phyloP scores from a whole-genome alignment of 2,888 invertebrate genomes.

The Hydraecia micacea region DNA sequence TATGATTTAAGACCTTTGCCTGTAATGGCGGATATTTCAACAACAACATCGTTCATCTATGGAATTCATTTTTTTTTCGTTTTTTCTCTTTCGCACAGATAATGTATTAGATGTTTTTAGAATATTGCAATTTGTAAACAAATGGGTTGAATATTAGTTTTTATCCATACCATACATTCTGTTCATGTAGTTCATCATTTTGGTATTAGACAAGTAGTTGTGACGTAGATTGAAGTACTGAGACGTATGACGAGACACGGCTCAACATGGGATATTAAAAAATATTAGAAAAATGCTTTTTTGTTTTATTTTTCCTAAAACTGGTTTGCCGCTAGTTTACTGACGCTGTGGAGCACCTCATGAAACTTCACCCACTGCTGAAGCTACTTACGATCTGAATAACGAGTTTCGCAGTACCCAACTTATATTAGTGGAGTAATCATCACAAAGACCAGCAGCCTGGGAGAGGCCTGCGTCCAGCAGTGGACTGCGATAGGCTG shows the following conservation, averaged over 20 bases:
- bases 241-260: slow-evolving; percentile 75
- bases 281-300: slow-evolving; percentile 56
- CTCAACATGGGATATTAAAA: slow-evolving; percentile 77
- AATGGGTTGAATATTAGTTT: slow-evolving; percentile 16
- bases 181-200: slow-evolving; percentile 37
- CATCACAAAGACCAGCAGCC: too few species aligned
- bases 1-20: background rate
- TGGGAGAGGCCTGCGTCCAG: too few species aligned
- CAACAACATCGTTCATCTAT: background rate
- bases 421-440: background rate
- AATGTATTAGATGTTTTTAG: slow-evolving; percentile 13
- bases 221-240: slow-evolving; percentile 65
- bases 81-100: background rate
- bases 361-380: background rate
- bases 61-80: background rate
- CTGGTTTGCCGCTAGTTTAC: background rate
- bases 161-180: slow-evolving; percentile 32
- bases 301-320: slow-evolving; percentile 54
- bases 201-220: slow-evolving; percentile 53
- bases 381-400: background rate
- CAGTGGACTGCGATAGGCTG: too few species aligned
- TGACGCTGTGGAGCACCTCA: background rate
- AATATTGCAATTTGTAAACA: background rate
- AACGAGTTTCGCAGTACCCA: too few species aligned
- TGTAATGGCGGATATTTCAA: background rate